Evolutionary conservation across 1,140 invertebrate genomes (phyloP).

Genomic region (Euura lappo): DNA sequence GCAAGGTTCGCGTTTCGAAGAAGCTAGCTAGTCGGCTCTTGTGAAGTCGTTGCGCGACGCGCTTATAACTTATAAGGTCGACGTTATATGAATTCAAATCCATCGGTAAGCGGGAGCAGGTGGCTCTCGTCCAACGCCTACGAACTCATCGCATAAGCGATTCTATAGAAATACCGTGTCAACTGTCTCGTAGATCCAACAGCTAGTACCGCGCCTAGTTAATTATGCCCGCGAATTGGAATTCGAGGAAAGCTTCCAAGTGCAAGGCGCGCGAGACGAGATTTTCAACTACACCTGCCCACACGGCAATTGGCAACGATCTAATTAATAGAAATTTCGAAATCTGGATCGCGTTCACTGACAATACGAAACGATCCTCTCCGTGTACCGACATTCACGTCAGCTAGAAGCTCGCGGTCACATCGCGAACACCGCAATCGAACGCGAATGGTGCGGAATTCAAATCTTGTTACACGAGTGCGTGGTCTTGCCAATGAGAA

Average conservation of each 20-base stretch:
- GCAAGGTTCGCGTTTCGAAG: neutral
- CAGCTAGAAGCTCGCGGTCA: neutral
- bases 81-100: conserved; percentile 4
- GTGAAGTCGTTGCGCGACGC: neutral
- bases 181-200: too few relatives aligned
- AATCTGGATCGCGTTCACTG: neutral
- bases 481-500: neutral
- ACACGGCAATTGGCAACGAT: too few relatives aligned
- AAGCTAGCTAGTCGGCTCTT: neutral
- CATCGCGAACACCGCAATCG: neutral
- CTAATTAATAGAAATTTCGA: neutral
- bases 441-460: neutral
- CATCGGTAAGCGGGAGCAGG: neutral
- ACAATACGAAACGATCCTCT: too few relatives aligned
- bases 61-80: neutral
- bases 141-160: neutral
- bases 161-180: too few relatives aligned
- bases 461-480: neutral
- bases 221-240: too few relatives aligned
- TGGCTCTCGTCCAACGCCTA: neutral
- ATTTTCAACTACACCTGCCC: neutral
- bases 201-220: too few relatives aligned
- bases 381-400: too few relatives aligned
- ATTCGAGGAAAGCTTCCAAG: too few relatives aligned
- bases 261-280: neutral